Evolutionary conservation across 2,888 invertebrate genomes (phyloP).

Genomic region (Cordilura impudica): DNA sequence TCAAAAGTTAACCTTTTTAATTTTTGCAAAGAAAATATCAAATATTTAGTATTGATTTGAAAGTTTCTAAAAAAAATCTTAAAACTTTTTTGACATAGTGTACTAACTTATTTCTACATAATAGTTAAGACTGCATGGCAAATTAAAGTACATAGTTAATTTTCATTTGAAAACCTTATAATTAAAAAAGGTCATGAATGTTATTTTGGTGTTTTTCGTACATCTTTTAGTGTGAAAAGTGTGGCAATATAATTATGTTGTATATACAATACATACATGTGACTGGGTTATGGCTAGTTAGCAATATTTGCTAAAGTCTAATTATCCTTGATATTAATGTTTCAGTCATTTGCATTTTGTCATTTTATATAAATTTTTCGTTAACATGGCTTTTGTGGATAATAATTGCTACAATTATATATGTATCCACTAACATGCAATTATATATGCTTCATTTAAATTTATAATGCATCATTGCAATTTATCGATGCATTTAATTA

Average conservation of each 20-base stretch:
- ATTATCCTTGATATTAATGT: constrained; percentile 42
- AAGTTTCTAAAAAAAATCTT: too few relatives aligned
- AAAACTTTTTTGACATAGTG: neutral
- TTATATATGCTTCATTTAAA: too few relatives aligned
- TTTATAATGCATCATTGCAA: too few relatives aligned
- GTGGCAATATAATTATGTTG: neutral
- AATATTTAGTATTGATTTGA: too few relatives aligned
- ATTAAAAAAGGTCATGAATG: constrained; percentile 11
- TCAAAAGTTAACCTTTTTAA: too few relatives aligned
- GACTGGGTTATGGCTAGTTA: neutral
- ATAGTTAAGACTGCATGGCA: neutral
- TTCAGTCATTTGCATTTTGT: neutral
- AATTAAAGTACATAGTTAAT: neutral
- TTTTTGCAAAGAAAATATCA: too few relatives aligned
- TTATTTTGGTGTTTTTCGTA: neutral
- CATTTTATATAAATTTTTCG: too few relatives aligned
- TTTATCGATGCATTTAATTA: too few relatives aligned
- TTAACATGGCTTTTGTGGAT: too few relatives aligned
- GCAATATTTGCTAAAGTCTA: neutral
- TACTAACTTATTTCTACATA: neutral
- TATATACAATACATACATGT: neutral
- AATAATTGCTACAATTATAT: too few relatives aligned
- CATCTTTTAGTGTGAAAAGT: neutral
- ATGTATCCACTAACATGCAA: too few relatives aligned
- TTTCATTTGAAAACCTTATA: neutral